Percentiles rank a stretch among this genome's conserved stretches.
Evolutionary conservation across 1,140 invertebrate genomes (phyloP).

Genomic region (Philotrypesis tridentata): DNA sequence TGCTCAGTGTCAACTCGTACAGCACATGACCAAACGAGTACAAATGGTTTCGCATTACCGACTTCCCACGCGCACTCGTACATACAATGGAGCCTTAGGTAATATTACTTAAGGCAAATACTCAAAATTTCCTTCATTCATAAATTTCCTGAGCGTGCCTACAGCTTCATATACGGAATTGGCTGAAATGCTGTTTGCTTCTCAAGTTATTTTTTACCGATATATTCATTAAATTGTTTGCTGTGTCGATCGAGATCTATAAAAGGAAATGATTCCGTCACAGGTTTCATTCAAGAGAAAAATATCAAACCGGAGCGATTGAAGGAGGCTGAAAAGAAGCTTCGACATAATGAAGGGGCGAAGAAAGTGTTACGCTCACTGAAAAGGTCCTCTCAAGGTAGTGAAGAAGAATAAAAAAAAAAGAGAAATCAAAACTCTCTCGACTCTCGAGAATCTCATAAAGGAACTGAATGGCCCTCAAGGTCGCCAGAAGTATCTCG

Average conservation of each 20-base stretch:
- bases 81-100: slow-evolving; percentile 29
- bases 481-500: not conserved
- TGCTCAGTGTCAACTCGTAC: slow-evolving; percentile 15
- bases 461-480: not conserved
- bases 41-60: slow-evolving; percentile 52
- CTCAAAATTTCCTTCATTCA: not conserved
- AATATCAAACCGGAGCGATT: not conserved
- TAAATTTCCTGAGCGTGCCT: not conserved
- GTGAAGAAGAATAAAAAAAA: not conserved
- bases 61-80: slow-evolving; percentile 12
- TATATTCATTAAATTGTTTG: too few relatives aligned
- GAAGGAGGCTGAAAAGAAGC: not conserved
- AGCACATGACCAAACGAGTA: slow-evolving; percentile 19
- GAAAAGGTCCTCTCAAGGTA: not conserved
- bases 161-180: too few relatives aligned
- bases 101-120: slow-evolving; percentile 18
- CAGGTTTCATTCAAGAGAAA: too few relatives aligned
- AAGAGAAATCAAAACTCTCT: not conserved
- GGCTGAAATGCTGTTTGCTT: too few relatives aligned
- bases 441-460: not conserved
- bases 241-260: too few relatives aligned
- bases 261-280: too few relatives aligned
- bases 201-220: too few relatives aligned
- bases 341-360: not conserved
- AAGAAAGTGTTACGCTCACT: not conserved